Base-by-base conservation (phyloP, 2,797 vertebrate genomes). In the Rallus crepitans region DNA sequence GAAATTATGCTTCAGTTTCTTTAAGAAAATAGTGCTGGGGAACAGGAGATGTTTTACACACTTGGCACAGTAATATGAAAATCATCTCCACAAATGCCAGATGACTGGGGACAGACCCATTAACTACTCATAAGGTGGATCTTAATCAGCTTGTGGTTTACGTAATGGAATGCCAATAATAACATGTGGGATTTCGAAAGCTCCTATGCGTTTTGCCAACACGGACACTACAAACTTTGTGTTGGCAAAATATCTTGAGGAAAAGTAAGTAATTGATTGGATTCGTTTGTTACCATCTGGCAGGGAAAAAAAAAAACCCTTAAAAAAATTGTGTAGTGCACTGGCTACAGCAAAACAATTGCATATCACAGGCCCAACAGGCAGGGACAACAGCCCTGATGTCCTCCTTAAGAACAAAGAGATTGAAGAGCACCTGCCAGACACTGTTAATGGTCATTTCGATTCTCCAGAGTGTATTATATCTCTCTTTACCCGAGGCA, bases 91-190 rank as follows among this genome's bases (percentile, higher is more conserved):
- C 45, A 72, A n/a, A 45, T 24, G 31, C n/a, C 66, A 65, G 31
- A 30, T 24, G 45, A 42, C 56, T 61, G 50, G 31, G 33, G 69
- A 71, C 40, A 68, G 42, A 56, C 30, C 30, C 2, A 3, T 48
- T 66, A 70, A 56, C 23, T 47, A 6, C 35, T 80, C 24, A 10
- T 56, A 42, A 61, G 37, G 37, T 89, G 68, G 19, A 68, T 57
- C 19, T 4, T 53, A 57, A 72, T 37, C 60, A 71, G 28, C 57
- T 37, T 59, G 27, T 47, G 33, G 15, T 64, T 92, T 81, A 30
- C 2, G 0, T 61, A 24, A 52, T 0, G 0, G 14, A 70, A 39
- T 0, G 7, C 16, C 25, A 53, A 53, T 8, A 53, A 7, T 39
- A 75, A 65, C n/a, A 33, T 1, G 0, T 10, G 2, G 1, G 12